phyloP scores from a whole-genome alignment of 1,140 invertebrate species.

The Drosophila erecta region DNA sequence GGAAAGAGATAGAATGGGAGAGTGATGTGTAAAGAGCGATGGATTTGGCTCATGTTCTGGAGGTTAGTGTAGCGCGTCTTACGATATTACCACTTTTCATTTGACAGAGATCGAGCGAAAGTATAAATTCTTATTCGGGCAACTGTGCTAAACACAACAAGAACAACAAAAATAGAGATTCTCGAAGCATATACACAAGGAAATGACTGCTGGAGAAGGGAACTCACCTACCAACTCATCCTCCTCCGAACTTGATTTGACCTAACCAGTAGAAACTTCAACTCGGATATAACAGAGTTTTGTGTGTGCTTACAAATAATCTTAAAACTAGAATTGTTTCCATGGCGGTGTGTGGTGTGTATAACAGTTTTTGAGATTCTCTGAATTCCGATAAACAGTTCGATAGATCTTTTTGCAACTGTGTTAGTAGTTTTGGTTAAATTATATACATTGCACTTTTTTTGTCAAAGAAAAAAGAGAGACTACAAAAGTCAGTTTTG shows the following conservation, averaged over 20 bases:
- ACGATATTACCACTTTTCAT: conserved; percentile 78
- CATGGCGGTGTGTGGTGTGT: conserved; percentile 34
- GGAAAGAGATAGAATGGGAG: conserved; percentile 13
- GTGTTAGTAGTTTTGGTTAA: conserved; percentile 74
- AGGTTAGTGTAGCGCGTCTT: conserved; percentile 81
- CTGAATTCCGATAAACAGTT: conserved; percentile 13
- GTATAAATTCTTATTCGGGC: conserved; percentile 28
- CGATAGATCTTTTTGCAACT: conserved; percentile 41
- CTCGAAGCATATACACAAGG: conserved; percentile 82
- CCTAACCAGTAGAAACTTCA: conserved; percentile 31
- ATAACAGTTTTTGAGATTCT: conserved; percentile 46
- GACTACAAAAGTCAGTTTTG: conserved; percentile 51
- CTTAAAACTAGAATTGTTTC: conserved; percentile 46
- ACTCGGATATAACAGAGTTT: conserved; percentile 14
- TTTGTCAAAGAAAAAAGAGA: conserved; percentile 33
- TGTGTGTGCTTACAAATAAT: conserved; percentile 28
- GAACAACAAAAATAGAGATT: conserved; percentile 83
- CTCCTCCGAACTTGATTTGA: conserved; percentile 21
- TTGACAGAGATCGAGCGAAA: conserved; percentile 31
- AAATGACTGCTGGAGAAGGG: conserved; percentile 52
- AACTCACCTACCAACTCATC: conserved; percentile 45
- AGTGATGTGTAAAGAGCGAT: conserved; percentile 37
- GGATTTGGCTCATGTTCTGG: conserved; percentile 53
- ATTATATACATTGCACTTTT: conserved; percentile 50
- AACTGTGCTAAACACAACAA: conserved; percentile 78